Percentiles rank a stretch among this genome's conserved stretches.
These are phyloP conservation scores for Acanthornis magna DNA, from an alignment of 2,797 vertebrate species.

Conservation along the genomic window DNA sequence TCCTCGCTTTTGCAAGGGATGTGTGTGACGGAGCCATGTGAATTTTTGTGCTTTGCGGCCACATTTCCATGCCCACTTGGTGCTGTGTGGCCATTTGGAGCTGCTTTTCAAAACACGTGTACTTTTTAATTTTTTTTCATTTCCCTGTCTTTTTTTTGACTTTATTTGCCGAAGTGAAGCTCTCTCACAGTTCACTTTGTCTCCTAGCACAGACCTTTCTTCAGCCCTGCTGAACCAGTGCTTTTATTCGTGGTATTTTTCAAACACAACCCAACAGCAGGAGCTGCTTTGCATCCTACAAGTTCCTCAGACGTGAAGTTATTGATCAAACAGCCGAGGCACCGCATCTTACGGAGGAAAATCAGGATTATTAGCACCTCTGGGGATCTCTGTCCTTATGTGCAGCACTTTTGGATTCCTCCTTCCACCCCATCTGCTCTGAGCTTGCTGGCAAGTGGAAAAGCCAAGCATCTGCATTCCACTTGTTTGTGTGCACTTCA, in stretches of 20 bases:
- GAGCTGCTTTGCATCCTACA: not conserved
- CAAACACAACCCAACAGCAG: not conserved
- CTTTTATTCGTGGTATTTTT: not conserved
- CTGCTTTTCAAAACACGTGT: not conserved
- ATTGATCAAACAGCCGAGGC: slow-evolving; percentile 11
- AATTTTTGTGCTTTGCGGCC: not conserved
- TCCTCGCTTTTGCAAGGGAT: not conserved
- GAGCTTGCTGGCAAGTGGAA: not conserved
- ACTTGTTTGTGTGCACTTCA: slow-evolving; percentile 44
- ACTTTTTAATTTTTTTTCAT: not conserved
- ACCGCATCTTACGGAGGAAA: not conserved
- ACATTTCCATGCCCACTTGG: not conserved
- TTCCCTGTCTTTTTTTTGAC: not conserved
- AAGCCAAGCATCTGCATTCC: slow-evolving; percentile 52
- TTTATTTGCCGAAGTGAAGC: not conserved
- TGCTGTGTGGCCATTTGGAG: not conserved
- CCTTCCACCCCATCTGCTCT: slow-evolving; percentile 20
- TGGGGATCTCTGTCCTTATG: slow-evolving; percentile 30
- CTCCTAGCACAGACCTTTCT: not conserved
- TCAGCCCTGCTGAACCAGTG: not conserved
- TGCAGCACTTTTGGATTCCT: slow-evolving; percentile 28
- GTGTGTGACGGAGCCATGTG: not conserved
- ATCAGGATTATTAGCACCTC: slow-evolving; percentile 24
- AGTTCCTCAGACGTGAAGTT: not conserved
- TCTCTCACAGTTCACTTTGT: not conserved